Percentiles rank a stretch among this genome's conserved stretches.
These are phyloP conservation scores for Drosophila mulleri DNA, from an alignment of 2,888 invertebrate genomes.

Conservation along the genomic window DNA sequence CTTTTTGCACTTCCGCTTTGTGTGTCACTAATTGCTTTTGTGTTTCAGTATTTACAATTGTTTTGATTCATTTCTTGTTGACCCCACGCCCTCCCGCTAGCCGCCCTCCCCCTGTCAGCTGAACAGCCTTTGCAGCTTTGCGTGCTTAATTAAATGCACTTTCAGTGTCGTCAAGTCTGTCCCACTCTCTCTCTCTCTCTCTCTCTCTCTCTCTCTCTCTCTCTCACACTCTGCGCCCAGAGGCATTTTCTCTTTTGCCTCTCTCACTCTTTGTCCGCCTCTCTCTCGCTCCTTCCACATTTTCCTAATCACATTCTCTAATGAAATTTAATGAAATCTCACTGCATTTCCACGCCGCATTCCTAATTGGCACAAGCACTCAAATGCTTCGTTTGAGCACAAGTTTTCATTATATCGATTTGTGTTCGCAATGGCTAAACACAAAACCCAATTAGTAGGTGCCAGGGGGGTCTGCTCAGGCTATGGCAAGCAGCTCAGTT, in stretches of 20 bases:
- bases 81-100: background rate
- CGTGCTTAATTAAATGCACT: slow-evolving; percentile 81
- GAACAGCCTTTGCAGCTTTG: slow-evolving; percentile 8
- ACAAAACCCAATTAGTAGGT: slow-evolving; percentile 40
- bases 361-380: slow-evolving; percentile 34
- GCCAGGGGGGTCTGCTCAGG: background rate
- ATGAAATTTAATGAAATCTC: slow-evolving; percentile 58
- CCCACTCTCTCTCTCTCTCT: background rate
- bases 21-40: slow-evolving; percentile 81
- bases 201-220: slow-evolving; percentile 26
- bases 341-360: slow-evolving; percentile 47
- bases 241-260: slow-evolving; percentile 52
- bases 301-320: slow-evolving; percentile 53
- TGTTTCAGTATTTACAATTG: slow-evolving; percentile 82
- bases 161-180: slow-evolving; percentile 63
- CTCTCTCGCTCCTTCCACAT: background rate
- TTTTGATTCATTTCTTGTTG: slow-evolving; percentile 80
- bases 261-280: background rate
- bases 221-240: slow-evolving; percentile 47
- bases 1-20: slow-evolving; percentile 81
- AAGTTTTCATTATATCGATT: slow-evolving; percentile 42
- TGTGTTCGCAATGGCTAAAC: slow-evolving; percentile 8
- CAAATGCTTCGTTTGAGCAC: slow-evolving; percentile 11
- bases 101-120: background rate
- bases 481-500: background rate